Conservation (phyloP, 1,140 invertebrate species). For the Apis florea region DNA sequence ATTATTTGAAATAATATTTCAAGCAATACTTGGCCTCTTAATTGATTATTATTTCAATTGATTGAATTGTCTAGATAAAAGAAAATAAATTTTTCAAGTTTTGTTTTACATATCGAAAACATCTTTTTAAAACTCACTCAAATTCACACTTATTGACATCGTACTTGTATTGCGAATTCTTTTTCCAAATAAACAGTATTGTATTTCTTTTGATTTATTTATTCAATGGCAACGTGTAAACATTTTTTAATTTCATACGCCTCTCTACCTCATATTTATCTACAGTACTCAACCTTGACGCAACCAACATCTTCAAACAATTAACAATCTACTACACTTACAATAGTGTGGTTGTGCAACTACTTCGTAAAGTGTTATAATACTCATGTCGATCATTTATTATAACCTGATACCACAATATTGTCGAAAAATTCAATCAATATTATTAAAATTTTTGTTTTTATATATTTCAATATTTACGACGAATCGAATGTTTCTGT, state of each 20-base stretch:
- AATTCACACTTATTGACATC: background rate
- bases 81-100: background rate
- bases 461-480: background rate
- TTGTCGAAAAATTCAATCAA: background rate
- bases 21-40: too few relatives aligned
- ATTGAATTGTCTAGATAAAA: too few relatives aligned
- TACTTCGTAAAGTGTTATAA: constrained; percentile 1
- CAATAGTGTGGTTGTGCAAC: constrained; percentile 15
- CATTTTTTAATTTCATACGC: background rate
- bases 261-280: background rate
- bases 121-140: background rate
- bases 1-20: too few relatives aligned
- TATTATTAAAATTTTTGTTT: too few relatives aligned
- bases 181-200: background rate
- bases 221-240: background rate
- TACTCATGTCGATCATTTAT: background rate
- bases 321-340: constrained; percentile 24
- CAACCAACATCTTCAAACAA: constrained; percentile 21
- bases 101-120: background rate
- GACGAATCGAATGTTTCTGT: background rate
- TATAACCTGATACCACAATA: background rate
- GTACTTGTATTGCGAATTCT: background rate
- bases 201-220: background rate
- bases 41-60: too few relatives aligned
- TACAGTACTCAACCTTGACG: constrained; percentile 27